Base-by-base conservation (phyloP, 2,797 vertebrate species). In the Neostethus bicornis region DNA sequence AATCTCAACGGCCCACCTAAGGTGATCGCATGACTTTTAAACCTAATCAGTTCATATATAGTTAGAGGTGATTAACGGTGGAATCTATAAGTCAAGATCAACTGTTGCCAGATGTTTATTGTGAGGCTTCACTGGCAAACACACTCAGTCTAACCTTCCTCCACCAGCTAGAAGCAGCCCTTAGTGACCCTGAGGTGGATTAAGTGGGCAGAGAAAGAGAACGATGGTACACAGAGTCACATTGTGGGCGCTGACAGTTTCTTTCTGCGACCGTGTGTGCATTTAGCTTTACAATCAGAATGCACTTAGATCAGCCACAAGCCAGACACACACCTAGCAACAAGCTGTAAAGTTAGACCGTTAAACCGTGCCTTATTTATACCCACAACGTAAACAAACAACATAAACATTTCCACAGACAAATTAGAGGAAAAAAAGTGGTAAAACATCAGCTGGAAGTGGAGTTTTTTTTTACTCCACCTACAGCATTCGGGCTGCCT, bases 191-290 rank as follows among this genome's bases (percentile, higher is more conserved):
- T 37, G n/a, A 4, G 37, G n/a, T 16, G 7, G 16, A 37, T 37
- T 37, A 14, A 14, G 31, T 32, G 13, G 5, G 13, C 32, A 5
- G 32, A 32, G 13, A 32, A 32, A 32, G 32, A 5, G 13, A 4
- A 32, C 14, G n/a, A 7, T 16, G 7, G n/a, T 16, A 37, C 37
- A 37, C 37, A 2, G 7, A 37, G n/a, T 5, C 17, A 37, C 31
- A 14, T 31, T 32, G 31, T 5, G 45, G 17, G 21, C 64, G 47
- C 50, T 74, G 64, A 74, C 4, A 42, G 46, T 42, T 31, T 47
- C 6, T 23, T 39, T 25, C 9, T 31, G 37, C 38, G 20, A 41
- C 20, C 17, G 45, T 55, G 11, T 52, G 21, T 46, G 28, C 13
- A 38, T 35, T 51, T 32, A 64, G 47, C 58, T 61, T 38, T 58